These are phyloP conservation scores for Procambarus clarkii DNA, from an alignment of 1,140 invertebrate species.

Conservation along the genomic window DNA sequence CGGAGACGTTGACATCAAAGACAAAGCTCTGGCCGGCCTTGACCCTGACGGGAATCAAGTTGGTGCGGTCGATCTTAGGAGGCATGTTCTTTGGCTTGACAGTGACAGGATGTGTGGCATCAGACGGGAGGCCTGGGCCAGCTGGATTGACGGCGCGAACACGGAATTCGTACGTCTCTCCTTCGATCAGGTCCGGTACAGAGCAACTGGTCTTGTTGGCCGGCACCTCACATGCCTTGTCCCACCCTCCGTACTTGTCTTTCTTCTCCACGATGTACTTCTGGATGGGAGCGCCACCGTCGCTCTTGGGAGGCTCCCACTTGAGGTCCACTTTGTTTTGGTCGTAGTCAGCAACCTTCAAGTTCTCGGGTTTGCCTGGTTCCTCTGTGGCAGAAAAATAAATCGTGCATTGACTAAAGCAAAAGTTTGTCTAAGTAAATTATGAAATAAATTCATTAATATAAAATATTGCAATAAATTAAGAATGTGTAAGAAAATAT, in stretches of 20 bases:
- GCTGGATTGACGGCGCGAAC: slow-evolving; percentile 94
- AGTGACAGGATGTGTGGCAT: slow-evolving; percentile 90
- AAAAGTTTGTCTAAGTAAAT: background rate
- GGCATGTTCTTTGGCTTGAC: slow-evolving; percentile 91
- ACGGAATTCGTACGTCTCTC: slow-evolving; percentile 92
- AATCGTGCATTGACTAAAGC: background rate
- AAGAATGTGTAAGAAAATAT: background rate
- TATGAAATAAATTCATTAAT: background rate
- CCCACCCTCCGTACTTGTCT: slow-evolving; percentile 96
- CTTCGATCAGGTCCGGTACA: slow-evolving; percentile 92
- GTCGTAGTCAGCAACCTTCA: slow-evolving; percentile 96
- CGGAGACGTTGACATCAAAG: slow-evolving; percentile 89
- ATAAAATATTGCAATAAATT: background rate
- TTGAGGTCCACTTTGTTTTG: slow-evolving; percentile 94
- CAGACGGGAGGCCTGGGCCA: slow-evolving; percentile 93
- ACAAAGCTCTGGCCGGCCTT: slow-evolving; percentile 92
- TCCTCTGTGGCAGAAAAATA: slow-evolving; percentile 81
- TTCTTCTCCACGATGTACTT: slow-evolving; percentile 94
- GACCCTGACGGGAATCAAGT: slow-evolving; percentile 88
- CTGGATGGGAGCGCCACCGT: slow-evolving; percentile 91
- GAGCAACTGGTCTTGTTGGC: slow-evolving; percentile 87
- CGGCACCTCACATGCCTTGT: slow-evolving; percentile 90
- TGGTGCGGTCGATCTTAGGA: slow-evolving; percentile 91
- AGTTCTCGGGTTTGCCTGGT: slow-evolving; percentile 93
- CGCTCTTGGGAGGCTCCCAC: slow-evolving; percentile 87